Conservation (phyloP, 2,888 invertebrate genomes). For the Cyclophora albipunctata region DNA sequence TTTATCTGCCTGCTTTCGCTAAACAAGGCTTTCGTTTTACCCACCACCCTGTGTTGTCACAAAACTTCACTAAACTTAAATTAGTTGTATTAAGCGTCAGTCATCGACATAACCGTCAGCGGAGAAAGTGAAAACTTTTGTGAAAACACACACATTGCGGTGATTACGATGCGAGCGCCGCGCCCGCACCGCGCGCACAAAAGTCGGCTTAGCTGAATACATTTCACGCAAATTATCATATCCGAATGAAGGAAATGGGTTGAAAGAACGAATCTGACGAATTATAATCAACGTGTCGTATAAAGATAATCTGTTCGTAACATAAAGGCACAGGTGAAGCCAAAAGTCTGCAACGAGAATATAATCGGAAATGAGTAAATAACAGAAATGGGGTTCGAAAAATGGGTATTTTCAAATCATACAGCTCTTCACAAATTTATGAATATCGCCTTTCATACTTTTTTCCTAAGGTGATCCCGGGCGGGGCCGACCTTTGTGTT, state of each 20-base stretch:
- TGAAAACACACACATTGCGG: conserved; percentile 1
- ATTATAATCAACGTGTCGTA: conserved; percentile 38
- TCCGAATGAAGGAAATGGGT: conserved; percentile 26
- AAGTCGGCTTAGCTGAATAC: conserved; percentile 25
- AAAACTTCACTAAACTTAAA: conserved; percentile 46
- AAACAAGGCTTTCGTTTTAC: conserved; percentile 56
- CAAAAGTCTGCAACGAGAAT: conserved; percentile 24
- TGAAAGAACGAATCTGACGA: conserved; percentile 29
- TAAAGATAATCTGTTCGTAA: conserved; percentile 23
- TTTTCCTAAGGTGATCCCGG: conserved; percentile 43
- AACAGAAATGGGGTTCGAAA: conserved; percentile 29
- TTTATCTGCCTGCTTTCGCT: conserved; percentile 44
- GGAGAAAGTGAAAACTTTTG: neutral
- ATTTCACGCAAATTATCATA: conserved; percentile 30
- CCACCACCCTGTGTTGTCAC: conserved; percentile 35
- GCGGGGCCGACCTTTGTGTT: conserved; percentile 47
- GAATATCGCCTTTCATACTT: conserved; percentile 51
- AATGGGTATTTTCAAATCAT: conserved; percentile 37
- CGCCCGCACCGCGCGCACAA: conserved; percentile 11
- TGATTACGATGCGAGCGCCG: conserved; percentile 1
- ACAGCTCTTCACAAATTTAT: conserved; percentile 45
- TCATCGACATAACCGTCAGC: conserved; percentile 24
- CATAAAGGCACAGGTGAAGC: conserved; percentile 20
- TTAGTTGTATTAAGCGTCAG: conserved; percentile 42
- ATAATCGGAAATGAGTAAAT: conserved; percentile 34